Evolutionary conservation across 2,797 vertebrate genomes (phyloP).

Genomic region (Malurus leucopterus): DNA sequence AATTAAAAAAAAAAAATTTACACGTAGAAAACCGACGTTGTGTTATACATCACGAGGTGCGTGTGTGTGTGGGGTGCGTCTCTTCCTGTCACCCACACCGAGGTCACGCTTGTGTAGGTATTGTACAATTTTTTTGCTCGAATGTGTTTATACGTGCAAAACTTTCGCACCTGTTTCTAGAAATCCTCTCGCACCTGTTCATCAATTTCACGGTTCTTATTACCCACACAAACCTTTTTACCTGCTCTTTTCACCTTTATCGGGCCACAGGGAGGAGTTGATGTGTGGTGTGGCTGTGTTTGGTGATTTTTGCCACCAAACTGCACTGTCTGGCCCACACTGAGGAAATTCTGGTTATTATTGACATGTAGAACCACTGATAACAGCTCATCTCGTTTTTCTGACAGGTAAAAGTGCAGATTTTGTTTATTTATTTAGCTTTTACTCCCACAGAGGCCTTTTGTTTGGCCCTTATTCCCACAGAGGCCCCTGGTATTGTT

Average conservation of each 20-base stretch:
- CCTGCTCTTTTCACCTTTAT: no score
- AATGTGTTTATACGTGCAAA: no score
- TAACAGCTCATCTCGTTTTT: rapidly evolving
- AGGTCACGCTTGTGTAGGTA: rapidly evolving
- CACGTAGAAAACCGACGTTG: rapidly evolving
- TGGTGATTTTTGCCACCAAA: no score
- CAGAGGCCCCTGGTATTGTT: no score
- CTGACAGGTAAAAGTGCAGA: rapidly evolving
- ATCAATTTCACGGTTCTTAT: not conserved
- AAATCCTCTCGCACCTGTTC: rapidly evolving
- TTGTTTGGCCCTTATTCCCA: not conserved
- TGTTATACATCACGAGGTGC: rapidly evolving
- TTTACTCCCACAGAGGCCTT: no score
- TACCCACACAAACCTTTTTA: rapidly evolving
- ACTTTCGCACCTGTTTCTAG: rapidly evolving
- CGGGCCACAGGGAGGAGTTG: rapidly evolving
- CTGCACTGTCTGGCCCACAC: rapidly evolving
- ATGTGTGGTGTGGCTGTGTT: no score
- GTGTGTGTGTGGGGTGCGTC: rapidly evolving
- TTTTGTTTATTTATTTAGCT: not conserved
- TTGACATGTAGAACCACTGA: rapidly evolving
- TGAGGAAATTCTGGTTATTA: rapidly evolving
- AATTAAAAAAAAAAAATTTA: no score
- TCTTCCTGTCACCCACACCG: no score
- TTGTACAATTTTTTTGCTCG: rapidly evolving